These are phyloP conservation scores for Portunus trituberculatus DNA, from an alignment of 1,140 invertebrate species.

Conservation along the genomic window DNA sequence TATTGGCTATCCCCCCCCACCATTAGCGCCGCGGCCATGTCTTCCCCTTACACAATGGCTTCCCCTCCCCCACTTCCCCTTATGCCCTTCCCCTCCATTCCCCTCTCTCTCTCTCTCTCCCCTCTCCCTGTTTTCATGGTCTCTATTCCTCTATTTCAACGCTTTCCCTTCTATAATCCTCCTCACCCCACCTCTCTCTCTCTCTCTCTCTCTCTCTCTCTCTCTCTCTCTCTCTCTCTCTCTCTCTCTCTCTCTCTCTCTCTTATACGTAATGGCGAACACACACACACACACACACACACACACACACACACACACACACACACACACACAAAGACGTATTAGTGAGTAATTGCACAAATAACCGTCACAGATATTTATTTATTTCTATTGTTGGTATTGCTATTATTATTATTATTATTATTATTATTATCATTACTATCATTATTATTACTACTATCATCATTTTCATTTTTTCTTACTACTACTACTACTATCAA, in stretches of 20 bases:
- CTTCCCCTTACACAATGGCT: background rate
- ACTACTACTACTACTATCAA: too few species aligned
- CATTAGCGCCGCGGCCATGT: background rate
- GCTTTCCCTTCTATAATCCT: background rate
- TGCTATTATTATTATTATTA: too few species aligned
- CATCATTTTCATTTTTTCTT: too few species aligned
- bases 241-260: background rate
- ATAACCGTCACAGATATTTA: too few species aligned
- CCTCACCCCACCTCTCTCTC: background rate
- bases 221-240: background rate
- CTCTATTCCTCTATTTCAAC: background rate
- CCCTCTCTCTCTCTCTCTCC: background rate
- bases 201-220: background rate
- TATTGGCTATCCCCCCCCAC: background rate
- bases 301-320: background rate
- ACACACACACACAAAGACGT: background rate
- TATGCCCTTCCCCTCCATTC: background rate
- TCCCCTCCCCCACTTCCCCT: background rate
- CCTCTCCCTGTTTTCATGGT: too few species aligned
- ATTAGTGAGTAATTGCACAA: too few species aligned
- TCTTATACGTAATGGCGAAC: background rate
- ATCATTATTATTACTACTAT: too few species aligned
- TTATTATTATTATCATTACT: too few species aligned
- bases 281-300: conserved; percentile 17
- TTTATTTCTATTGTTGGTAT: too few species aligned